Evolutionary conservation across 2,797 vertebrate genomes (phyloP).

Genomic region (Pseudopleuronectes americanus): DNA sequence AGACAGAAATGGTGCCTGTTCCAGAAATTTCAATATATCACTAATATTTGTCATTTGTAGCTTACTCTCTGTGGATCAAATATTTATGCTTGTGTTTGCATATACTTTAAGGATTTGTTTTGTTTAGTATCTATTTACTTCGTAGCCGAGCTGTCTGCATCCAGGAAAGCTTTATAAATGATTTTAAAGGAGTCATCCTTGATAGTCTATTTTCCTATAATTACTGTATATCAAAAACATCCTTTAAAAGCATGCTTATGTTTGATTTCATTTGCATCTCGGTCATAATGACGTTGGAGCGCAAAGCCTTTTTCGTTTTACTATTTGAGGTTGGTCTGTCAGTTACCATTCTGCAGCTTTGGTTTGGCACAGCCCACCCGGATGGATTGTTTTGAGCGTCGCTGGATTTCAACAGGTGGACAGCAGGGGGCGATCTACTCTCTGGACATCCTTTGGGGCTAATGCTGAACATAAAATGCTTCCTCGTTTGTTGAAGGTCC

Average conservation of each 20-base stretch:
- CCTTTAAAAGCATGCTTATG: slow-evolving; percentile 85
- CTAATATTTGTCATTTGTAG: slow-evolving; percentile 88
- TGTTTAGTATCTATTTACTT: slow-evolving; percentile 87
- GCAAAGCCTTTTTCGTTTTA: slow-evolving; percentile 77
- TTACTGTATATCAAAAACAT: slow-evolving; percentile 86
- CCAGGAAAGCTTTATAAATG: slow-evolving; percentile 85
- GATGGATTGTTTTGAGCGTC: slow-evolving; percentile 34
- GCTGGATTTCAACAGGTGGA: slow-evolving; percentile 55
- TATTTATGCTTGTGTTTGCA: slow-evolving; percentile 90
- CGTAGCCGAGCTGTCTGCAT: slow-evolving; percentile 85
- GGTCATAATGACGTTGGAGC: slow-evolving; percentile 71
- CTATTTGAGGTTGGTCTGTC: slow-evolving; percentile 69
- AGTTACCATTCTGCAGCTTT: slow-evolving; percentile 60
- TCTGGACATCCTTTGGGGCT: slow-evolving; percentile 52
- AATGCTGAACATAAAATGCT: slow-evolving; percentile 45
- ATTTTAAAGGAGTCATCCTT: slow-evolving; percentile 84
- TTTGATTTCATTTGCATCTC: slow-evolving; percentile 84
- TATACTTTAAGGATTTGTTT: slow-evolving; percentile 87
- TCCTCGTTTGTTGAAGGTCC: slow-evolving; percentile 49
- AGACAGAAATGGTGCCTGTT: slow-evolving; percentile 83
- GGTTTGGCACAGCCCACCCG: slow-evolving; percentile 47
- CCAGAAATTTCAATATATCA: slow-evolving; percentile 86
- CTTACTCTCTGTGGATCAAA: slow-evolving; percentile 89
- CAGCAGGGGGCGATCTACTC: slow-evolving; percentile 64
- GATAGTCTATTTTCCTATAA: slow-evolving; percentile 87